A percentile compares a stretch with the other conserved stretches of the same genome.
phyloP scores from a whole-genome alignment of 1,140 invertebrate genomes.

The Drosophila virilis region DNA sequence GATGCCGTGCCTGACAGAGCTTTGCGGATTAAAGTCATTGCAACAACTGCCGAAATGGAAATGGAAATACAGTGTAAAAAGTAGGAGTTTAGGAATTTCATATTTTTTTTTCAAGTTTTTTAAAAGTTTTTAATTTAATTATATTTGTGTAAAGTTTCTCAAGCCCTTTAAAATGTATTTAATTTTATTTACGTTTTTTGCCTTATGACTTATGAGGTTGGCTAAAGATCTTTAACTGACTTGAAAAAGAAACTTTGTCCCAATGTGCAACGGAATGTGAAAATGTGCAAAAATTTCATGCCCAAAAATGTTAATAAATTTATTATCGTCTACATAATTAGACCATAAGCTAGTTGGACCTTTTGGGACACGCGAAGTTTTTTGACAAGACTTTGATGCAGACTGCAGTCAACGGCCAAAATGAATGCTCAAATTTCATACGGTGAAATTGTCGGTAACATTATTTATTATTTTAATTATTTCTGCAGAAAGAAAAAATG shows the following conservation, averaged over 20 bases:
- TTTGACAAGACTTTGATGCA: constrained; percentile 19
- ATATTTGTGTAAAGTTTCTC: no score
- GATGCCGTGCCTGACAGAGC: constrained; percentile 13
- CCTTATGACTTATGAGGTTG: no score
- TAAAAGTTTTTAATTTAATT: no score
- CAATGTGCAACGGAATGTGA: constrained; percentile 40
- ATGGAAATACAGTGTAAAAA: constrained; percentile 32
- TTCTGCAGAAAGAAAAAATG: constrained; percentile 41
- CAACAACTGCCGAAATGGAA: constrained; percentile 52
- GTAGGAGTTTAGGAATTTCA: not conserved
- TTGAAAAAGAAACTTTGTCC: not conserved
- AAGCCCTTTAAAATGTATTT: no score
- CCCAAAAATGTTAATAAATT: constrained; percentile 74
- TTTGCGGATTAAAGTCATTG: constrained; percentile 24
- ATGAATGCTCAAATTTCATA: constrained; percentile 41
- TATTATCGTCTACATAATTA: constrained; percentile 41
- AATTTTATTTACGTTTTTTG: no score
- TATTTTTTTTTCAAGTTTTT: no score
- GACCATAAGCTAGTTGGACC: constrained; percentile 35
- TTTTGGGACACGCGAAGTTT: constrained; percentile 54
- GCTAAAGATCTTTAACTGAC: no score
- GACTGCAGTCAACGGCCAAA: constrained; percentile 24
- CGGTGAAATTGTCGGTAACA: constrained; percentile 47
- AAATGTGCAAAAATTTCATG: constrained; percentile 55
- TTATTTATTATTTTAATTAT: constrained; percentile 72